Base-by-base conservation (phyloP, 2,113 vertebrate genomes). In the Collichthys lucidus region DNA sequence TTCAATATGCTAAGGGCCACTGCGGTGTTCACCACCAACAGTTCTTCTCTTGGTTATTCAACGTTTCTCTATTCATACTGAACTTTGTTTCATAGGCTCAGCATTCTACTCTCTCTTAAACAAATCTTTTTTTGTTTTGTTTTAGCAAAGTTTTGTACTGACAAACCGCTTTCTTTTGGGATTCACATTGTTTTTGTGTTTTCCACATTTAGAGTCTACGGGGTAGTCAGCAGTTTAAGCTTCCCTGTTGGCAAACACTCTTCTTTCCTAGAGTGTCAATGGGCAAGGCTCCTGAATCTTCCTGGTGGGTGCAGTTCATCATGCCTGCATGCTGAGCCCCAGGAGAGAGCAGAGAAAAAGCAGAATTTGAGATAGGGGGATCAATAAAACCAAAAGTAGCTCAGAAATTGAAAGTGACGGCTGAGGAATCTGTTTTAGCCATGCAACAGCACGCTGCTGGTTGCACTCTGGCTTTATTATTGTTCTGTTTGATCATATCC, bases 271-370 rank as follows among this genome's bases (percentile, higher is more conserved):
- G 42, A 75, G 65, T 76, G 69, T 88, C 75, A 66, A 31, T 24
- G 79, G 74, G 74, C 67, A 68, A 69, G 57, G 62, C 71, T 79
- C 80, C 68, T 67, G 80, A 90, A 76, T 81, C 70, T 62, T 81
- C 70, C 81, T 46, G 56, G 74, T 79, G 86, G 83, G 80, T 47
- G 86, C 82, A 86, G 83, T 78, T 86, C 79, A 77, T 80, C n/a
- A 7, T n/a, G 83, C 26, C 66, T 62, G 71, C 79, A 44, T 62
- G 61, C 79, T 74, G 60, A 72, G 78, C 44, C 69, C 63, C 81
- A 2, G 67, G 84, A 65, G 80, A 83, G 17, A 76, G 72, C 49
- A 22, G 57, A 56, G 82, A 57, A 77, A 68, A 85, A 78, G 31
- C 42, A 56, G 80, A 69, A 73, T 79, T 64, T 42, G 22, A 85